Base-by-base conservation (phyloP, 2,113 vertebrate genomes). In the Dolichallabes microphthalmus region DNA sequence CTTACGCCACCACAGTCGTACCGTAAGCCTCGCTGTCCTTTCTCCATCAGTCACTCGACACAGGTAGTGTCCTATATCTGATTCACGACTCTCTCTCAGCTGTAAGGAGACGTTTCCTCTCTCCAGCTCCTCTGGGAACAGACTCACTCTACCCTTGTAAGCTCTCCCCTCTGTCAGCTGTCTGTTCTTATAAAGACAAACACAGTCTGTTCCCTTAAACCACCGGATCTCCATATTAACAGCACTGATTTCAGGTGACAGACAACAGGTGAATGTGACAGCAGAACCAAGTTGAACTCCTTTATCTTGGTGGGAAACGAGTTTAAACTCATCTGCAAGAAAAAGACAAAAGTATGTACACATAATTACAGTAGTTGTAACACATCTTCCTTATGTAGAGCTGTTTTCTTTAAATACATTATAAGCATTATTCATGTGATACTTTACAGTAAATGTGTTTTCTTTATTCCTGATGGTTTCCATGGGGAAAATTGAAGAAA, bases 101-200 rank as follows among this genome's bases (percentile, higher is more conserved):
- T 64, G 73, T 66, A 86, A 83, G 5, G 84, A 88, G 39, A 89
- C n/a, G 20, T 86, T 84, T 76, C 88, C 86, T 81, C 10, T 86
- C 3, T 80, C 63, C 73, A 88, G 66, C 64, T 86, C 87, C 78
- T 83, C 45, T 19, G 57, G 57, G 58, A 76, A 45, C 11, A 88
- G 50, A 13, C 53, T 68, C 64, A 88, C 85, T 85, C 84, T 84
- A 78, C 52, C 32, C 74, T 74, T 39, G 12, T 88, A 89, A 50
- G 73, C 86, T 19, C 53, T 58, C 7, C 85, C 85, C 35, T 82
- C 64, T 52, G 35, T 53, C 64, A 80, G 1, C 39, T 30, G 17
- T 30, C 55, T 45, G 27, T 60, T 74, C n/a, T 61, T 85, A 81
- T 82, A 74, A 52, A 85, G 60, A 39, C 80, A 84, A 64, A 81